Evolutionary conservation across 2,797 vertebrate genomes (phyloP).

Genomic region (Helicolenus hilgendorfi): DNA sequence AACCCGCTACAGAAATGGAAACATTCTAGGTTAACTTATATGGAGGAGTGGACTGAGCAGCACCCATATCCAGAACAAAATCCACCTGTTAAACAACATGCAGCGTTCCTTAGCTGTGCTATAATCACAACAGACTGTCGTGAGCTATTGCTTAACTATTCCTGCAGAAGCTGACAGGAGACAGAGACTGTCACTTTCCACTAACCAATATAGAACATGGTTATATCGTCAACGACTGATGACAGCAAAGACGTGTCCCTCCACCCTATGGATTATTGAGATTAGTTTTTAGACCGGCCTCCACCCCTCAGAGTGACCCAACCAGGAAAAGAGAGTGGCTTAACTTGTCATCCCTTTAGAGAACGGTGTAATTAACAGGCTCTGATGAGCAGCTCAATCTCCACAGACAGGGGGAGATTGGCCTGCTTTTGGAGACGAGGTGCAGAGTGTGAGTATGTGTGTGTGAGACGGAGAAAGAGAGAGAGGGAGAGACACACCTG

Average conservation of each 20-base stretch:
- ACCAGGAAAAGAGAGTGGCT: conserved; percentile 74
- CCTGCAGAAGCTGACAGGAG: not conserved
- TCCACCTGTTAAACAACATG: not conserved
- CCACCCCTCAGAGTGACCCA: conserved; percentile 53
- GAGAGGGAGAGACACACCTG: conserved; percentile 24
- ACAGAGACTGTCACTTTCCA: conserved; percentile 27
- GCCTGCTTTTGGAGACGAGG: conserved; percentile 69
- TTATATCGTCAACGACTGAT: conserved; percentile 66
- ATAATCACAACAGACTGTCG: not conserved
- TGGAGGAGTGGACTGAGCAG: no score
- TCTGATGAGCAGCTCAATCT: conserved; percentile 85
- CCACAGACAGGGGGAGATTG: conserved; percentile 79
- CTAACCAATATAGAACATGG: conserved; percentile 24
- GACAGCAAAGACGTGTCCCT: conserved; percentile 62
- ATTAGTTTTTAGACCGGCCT: conserved; percentile 68
- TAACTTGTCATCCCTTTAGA: conserved; percentile 86
- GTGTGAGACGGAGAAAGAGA: not conserved
- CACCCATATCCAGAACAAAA: not conserved
- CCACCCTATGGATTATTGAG: conserved; percentile 77
- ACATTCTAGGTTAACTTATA: no score
- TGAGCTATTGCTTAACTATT: not conserved
- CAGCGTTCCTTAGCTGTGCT: not conserved
- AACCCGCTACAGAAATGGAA: accelerated
- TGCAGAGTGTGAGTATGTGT: conserved; percentile 16
- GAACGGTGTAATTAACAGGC: conserved; percentile 85